Base-by-base conservation (phyloP, 1,140 invertebrate genomes). In the Atta cephalotes region DNA sequence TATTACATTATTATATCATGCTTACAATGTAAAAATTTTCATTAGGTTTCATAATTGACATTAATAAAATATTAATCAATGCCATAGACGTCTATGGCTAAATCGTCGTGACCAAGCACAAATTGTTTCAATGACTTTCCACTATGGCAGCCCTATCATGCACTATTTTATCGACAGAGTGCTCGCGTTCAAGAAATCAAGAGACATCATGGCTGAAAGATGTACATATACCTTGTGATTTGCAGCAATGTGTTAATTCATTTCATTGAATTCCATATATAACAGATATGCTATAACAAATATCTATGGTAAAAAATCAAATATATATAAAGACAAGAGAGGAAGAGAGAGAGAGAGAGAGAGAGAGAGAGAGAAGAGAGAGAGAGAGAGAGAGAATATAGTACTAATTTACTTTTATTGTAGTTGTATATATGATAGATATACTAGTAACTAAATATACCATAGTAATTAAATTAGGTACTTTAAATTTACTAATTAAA, bases 171-270 rank as follows among this genome's bases (percentile, higher is more conserved):
- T 60, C 91, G 88, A 89, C 66, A 35, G 65, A 58, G 71, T 28
- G 65, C n/a, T 74, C 85, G 85, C 72, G 74, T 45, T 45, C 9
- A 45, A 45, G 39, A 45, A 78, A 66, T 81, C 77, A 87, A 86
- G 72, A 78, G 78, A 85, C 84, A 71, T 92, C 89, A 92, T 90
- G 90, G 92, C 91, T 91, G 87, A 86, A 89, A 65, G 77, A 85
- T 78, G 62, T 66, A 35, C 68, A 76, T 14, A 49, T 12, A 85
- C 45, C 66, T 86, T 66, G 39, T 82, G 77, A 84, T 88, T 74
- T 60, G 86, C 56, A 90, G 85, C n/a, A 78, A 87, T 85, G 56
- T 74, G 35, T 85, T 87, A 25, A 88, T 58, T 78, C 62, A 80
- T 84, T 45, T 71, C 62, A 82, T 74, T 88, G 66, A 18, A 62